Evolutionary conservation across 2,113 vertebrate genomes (phyloP).

Genomic region (Trinectes maculatus): DNA sequence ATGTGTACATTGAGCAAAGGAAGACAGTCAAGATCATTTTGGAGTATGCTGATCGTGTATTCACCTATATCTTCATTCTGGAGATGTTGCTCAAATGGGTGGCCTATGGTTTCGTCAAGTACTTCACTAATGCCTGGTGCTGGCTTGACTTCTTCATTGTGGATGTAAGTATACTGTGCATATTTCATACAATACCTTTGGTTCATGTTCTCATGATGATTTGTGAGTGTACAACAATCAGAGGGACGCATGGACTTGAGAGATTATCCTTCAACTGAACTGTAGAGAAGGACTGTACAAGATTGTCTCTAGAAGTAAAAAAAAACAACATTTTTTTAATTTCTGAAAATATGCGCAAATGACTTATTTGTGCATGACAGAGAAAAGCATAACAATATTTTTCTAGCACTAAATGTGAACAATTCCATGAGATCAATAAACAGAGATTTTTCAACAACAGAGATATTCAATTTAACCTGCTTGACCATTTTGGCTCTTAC

Average conservation of each 20-base stretch:
- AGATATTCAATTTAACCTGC: neutral
- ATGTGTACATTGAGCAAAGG: conserved; percentile 97
- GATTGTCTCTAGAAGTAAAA: neutral
- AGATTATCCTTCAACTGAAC: neutral
- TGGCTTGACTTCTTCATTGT: conserved; percentile 99
- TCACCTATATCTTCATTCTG: conserved; percentile 99
- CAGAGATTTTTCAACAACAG: too few species aligned
- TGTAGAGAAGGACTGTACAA: neutral
- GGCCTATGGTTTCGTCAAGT: conserved; percentile 97
- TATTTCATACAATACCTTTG: neutral
- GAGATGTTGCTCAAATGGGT: conserved; percentile 99
- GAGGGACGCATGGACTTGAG: neutral
- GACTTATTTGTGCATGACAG: too few species aligned
- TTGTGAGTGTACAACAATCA: neutral
- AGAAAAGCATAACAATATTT: too few species aligned
- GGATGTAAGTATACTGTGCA: conserved; percentile 89
- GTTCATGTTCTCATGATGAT: neutral
- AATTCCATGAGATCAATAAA: too few species aligned
- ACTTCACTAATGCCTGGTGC: conserved; percentile 99
- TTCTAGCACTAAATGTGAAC: too few species aligned
- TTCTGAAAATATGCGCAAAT: too few species aligned
- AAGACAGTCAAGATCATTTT: conserved; percentile 93
- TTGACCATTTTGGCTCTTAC: neutral
- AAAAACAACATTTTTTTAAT: too few species aligned
- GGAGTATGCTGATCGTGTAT: conserved; percentile 95